A percentile compares a stretch with the other conserved stretches of the same genome.
phyloP scores from a whole-genome alignment of 2,797 vertebrate genomes.

The Huso huso region DNA sequence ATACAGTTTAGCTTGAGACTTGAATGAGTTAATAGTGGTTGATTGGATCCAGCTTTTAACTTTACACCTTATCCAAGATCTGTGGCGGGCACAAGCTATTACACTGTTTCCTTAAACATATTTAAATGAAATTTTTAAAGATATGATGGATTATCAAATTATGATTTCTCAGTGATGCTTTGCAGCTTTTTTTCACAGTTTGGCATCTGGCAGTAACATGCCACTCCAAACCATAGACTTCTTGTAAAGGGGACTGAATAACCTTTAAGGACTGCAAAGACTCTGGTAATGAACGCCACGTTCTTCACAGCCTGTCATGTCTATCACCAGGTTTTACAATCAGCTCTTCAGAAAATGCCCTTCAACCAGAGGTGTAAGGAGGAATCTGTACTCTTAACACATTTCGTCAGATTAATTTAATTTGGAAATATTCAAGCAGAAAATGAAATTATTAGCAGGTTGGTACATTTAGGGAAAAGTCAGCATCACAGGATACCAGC shows the following conservation, averaged over 20 bases:
- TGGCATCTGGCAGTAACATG: conserved; percentile 41
- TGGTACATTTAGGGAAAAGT: conserved; percentile 46
- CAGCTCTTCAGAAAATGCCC: conserved; percentile 53
- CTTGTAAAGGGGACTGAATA: conserved; percentile 35
- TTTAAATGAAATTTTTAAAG: conserved; percentile 40
- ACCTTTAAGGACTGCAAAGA: conserved; percentile 59
- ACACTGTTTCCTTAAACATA: conserved; percentile 22
- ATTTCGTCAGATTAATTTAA: conserved; percentile 64
- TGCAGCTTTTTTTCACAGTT: conserved; percentile 31
- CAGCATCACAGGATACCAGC: conserved; percentile 53
- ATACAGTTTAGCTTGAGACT: too few relatives aligned
- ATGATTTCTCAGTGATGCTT: conserved; percentile 41
- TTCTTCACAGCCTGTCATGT: conserved; percentile 53
- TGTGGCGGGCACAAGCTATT: not conserved
- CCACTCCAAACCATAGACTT: conserved; percentile 35
- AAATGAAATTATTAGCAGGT: conserved; percentile 75
- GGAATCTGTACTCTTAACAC: conserved; percentile 56
- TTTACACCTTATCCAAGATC: too few relatives aligned
- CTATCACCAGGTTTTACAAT: conserved; percentile 60
- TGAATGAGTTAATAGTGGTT: too few relatives aligned
- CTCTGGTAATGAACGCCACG: conserved; percentile 53
- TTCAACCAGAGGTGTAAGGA: conserved; percentile 63
- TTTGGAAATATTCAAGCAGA: conserved; percentile 71
- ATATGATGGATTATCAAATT: conserved; percentile 34
- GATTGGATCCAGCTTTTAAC: too few relatives aligned